Evolutionary conservation across 1,140 invertebrate species (phyloP), one percentile per base, ranked within the genome.

Genomic region (Vanessa tameamea): DNA sequence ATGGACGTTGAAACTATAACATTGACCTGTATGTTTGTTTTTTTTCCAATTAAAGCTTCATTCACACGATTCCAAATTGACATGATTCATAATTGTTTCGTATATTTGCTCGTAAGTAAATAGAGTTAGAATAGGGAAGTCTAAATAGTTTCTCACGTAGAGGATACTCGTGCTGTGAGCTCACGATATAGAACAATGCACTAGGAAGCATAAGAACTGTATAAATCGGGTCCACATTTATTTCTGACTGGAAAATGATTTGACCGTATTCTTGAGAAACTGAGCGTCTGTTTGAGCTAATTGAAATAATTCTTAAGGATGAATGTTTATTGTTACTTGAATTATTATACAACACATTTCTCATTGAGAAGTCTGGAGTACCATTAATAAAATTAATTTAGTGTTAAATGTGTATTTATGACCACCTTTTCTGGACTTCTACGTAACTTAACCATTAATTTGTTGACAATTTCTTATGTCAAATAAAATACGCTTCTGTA

Each of bases 161-260:
- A 61, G 37, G 15, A 63, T 48, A 48, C 37, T 78, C 77, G 77
- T 78, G 77, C 61, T 53, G 53, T 20, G 72, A 66, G 72, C 73
- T 81, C 81, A 80, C 79, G 78, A 82, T 78, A 77, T 78, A 67
- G 75, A 78, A 80, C 82, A 84, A 79, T 76, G 69, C 70, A 79
- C 73, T 63, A 77, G 82, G 82, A 82, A 82, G 75, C 75, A 63
- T 15, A 68, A 55, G 59, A 73, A 61, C 50, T 68, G 48, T 37
- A 55, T 65, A 47, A 26, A 48, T 67, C 14, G n/a, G 50, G 26
- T 65, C 48, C 63, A 61, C 23, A 23, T 47, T 53, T 26, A 59
- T 26, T 13, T n/a, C n/a, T 20, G 47, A 26, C 11, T 61, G 20
- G 53, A 61, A 61, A 69, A 50, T 61, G 61, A 70, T 70, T 70